Base-by-base conservation (phyloP, 2,113 vertebrate genomes). In the Epinephelus lanceolatus region DNA sequence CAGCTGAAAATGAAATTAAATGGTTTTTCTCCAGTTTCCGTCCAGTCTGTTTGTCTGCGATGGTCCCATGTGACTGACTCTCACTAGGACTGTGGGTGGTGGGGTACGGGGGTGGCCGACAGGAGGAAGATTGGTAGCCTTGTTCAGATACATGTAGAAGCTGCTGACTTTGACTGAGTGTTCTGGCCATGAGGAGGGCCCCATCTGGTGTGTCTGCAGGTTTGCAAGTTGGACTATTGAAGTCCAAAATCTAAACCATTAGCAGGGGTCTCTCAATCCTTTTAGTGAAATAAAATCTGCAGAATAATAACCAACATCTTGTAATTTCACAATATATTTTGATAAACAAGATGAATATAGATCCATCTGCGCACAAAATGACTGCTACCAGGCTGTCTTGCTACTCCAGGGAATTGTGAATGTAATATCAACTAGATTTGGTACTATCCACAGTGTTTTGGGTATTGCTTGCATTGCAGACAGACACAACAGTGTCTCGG, bases 1-100 rank as follows among this genome's bases (percentile, higher is more conserved):
- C 12, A 0, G 63, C 81, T 74, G 73, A 66, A 86, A 84, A 88
- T 86, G 51, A 82, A 93, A 88, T 86, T 1, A 80, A 86, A 88
- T 68, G 40, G 40, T 14, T 81, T 18, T 71, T 78, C 65, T 67
- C 62, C 69, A 8, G 27, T 87, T 76, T 87, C 84, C 68, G 7
- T 51, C 40, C 57, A 70, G 67, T 73, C 23, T 69, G 23, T 27
- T 37, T 83, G 56, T 67, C 62, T 72, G 66, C 69, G 59, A 66
- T 1, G 15, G 25, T 52, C 68, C 37, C 78, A 80, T 25, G 4
- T 70, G 70, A 51, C 53, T 56, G 57, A 74, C 71, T 80, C 56
- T 73, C 37, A 71, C 15, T 30, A 6, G 56, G 25, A 57, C 14
- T 9, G 68, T 45, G 49, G 71, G 6, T 30, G 73, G 14, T 57